Evolutionary conservation across 2,113 vertebrate genomes (phyloP).

Genomic region (Chloropsis cyanopogon): DNA sequence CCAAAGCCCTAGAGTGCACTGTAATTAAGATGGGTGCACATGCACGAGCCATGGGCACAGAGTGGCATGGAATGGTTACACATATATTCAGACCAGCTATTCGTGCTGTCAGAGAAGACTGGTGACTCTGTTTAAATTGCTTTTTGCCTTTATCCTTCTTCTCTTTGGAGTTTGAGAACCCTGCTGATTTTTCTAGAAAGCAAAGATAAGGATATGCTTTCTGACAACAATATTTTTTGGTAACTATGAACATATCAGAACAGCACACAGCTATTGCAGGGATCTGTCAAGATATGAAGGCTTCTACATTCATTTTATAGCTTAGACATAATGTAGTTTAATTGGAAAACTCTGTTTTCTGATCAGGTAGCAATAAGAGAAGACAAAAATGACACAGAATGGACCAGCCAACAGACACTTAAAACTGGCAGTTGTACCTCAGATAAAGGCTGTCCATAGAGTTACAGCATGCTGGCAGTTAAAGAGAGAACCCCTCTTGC

Average conservation of each 20-base stretch:
- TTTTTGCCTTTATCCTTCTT: background rate
- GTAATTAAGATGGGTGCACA: background rate
- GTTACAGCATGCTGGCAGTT: background rate
- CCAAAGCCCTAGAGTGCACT: background rate
- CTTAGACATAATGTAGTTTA: background rate
- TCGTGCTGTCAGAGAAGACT: background rate
- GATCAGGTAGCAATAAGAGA: background rate
- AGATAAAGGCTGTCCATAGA: background rate
- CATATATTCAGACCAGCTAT: background rate
- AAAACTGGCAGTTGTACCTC: background rate
- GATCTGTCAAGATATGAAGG: background rate
- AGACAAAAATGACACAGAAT: background rate
- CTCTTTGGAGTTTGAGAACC: background rate
- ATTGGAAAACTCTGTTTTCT: background rate
- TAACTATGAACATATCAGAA: background rate
- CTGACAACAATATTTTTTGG: background rate
- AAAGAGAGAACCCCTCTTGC: background rate
- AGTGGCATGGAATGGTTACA: rapidly evolving
- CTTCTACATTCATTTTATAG: background rate
- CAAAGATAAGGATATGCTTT: background rate
- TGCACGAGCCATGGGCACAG: background rate
- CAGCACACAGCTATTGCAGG: background rate
- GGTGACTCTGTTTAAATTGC: background rate
- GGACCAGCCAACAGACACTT: background rate
- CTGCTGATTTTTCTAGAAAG: background rate